phyloP scores from a whole-genome alignment of 2,888 invertebrate genomes.

The Drosophila suboccidentalis region DNA sequence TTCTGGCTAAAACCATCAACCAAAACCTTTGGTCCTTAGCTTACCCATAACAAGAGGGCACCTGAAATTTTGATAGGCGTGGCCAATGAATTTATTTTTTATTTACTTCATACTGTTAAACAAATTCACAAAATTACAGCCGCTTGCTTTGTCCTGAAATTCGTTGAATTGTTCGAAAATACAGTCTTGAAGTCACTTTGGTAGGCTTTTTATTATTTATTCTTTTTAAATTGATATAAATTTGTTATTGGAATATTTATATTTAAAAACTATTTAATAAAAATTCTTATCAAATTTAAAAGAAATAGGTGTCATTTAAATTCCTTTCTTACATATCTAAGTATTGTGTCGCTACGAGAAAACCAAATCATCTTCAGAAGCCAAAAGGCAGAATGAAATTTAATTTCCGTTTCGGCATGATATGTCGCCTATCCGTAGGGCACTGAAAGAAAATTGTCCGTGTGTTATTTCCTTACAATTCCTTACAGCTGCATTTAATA shows the following conservation, averaged over 20 bases:
- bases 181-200: too few relatives aligned
- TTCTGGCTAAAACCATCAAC: slow-evolving; percentile 11
- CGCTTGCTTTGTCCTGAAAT: slow-evolving; percentile 33
- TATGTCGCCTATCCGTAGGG: slow-evolving; percentile 1
- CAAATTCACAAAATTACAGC: neutral
- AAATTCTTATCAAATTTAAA: neutral
- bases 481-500: slow-evolving; percentile 7
- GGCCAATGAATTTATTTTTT: slow-evolving; percentile 2
- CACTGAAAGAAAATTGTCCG: slow-evolving; percentile 3
- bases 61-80: slow-evolving; percentile 34
- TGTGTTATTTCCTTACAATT: slow-evolving; percentile 29
- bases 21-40: slow-evolving; percentile 8
- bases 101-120: neutral
- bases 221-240: neutral
- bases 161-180: neutral
- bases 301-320: neutral
- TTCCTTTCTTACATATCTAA: neutral
- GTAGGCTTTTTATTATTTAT: too few relatives aligned
- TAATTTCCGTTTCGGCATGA: slow-evolving; percentile 48
- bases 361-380: slow-evolving; percentile 1
- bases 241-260: neutral
- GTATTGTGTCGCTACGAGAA: neutral
- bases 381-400: slow-evolving; percentile 34
- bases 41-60: slow-evolving; percentile 45
- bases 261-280: neutral